Evolutionary conservation across 2,113 vertebrate genomes (phyloP).

Genomic region (Mustelus asterias): DNA sequence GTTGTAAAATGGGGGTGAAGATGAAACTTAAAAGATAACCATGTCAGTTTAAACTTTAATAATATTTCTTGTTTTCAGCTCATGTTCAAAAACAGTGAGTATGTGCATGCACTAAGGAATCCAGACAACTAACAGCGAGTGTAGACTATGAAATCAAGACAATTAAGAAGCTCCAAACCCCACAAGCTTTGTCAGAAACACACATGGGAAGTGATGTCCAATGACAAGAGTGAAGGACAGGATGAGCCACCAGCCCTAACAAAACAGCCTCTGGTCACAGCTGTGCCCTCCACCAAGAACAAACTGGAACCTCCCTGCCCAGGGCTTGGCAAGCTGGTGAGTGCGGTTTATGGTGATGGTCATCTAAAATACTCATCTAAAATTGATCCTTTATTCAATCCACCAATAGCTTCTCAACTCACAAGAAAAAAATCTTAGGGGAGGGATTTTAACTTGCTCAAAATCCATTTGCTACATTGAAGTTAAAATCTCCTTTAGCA

Average conservation of each 20-base stretch:
- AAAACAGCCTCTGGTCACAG: not conserved
- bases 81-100: not conserved
- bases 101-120: not conserved
- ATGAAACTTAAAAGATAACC: not conserved
- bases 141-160: no score
- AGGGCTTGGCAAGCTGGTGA: no score
- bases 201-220: not conserved
- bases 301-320: not conserved
- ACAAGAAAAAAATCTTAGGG: not conserved
- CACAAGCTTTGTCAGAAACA: not conserved
- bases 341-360: not conserved
- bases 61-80: not conserved
- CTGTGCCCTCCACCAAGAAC: not conserved
- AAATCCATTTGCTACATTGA: no score
- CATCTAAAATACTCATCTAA: not conserved
- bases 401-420: not conserved
- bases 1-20: not conserved
- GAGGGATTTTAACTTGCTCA: no score
- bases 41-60: not conserved
- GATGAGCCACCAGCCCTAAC: not conserved
- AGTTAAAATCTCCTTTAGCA: no score
- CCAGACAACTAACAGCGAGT: not conserved
- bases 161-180: not conserved
- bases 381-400: not conserved
- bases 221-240: not conserved